Evolutionary conservation across 2,888 invertebrate species (phyloP).

Genomic region (Cantharis rustica): DNA sequence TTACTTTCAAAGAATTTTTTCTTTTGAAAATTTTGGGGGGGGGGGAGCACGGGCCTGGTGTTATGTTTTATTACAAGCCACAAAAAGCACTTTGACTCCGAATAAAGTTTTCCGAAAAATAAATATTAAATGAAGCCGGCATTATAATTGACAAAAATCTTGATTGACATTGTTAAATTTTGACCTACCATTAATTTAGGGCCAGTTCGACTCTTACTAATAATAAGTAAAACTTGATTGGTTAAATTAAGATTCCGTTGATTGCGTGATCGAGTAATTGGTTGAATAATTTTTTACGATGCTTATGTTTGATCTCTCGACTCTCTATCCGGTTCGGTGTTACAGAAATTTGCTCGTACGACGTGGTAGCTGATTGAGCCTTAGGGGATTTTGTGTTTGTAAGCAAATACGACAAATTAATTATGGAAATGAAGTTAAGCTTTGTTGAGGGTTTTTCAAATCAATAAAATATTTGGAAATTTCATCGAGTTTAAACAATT

Average conservation of each 20-base stretch:
- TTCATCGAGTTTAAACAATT: neutral
- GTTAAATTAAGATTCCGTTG: neutral
- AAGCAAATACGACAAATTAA: neutral
- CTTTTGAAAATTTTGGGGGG: too few relatives aligned
- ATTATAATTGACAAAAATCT: too few relatives aligned
- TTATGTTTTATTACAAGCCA: too few relatives aligned
- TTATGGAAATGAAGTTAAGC: neutral
- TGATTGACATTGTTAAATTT: too few relatives aligned
- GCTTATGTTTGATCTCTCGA: neutral
- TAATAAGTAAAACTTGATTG: too few relatives aligned
- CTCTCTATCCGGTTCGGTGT: neutral
- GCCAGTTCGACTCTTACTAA: too few relatives aligned
- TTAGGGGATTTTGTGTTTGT: neutral
- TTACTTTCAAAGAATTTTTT: too few relatives aligned
- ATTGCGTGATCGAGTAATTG: neutral
- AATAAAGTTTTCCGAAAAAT: too few relatives aligned
- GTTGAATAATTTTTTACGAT: neutral
- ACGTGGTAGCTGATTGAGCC: neutral
- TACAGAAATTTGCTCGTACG: neutral
- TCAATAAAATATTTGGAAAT: neutral
- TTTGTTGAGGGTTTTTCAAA: neutral
- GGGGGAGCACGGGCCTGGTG: too few relatives aligned
- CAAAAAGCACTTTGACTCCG: too few relatives aligned
- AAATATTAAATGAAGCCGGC: too few relatives aligned
- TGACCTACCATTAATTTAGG: too few relatives aligned